Base-by-base conservation (phyloP, 92 coral and sea anemone genomes). In the Porites rus region DNA sequence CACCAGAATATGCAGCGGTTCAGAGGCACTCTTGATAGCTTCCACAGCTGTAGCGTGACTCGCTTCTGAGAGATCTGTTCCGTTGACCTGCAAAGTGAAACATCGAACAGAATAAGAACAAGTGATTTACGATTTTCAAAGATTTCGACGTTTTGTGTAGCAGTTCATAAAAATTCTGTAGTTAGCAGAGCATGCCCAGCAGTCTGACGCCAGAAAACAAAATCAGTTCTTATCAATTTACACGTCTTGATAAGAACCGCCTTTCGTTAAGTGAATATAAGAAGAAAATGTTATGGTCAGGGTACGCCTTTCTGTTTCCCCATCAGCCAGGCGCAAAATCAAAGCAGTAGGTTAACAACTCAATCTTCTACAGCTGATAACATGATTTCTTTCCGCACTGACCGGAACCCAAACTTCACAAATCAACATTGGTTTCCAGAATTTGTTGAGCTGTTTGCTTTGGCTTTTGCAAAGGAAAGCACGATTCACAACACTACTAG, bases 31-130 rank as follows among this genome's bases (percentile, higher is more conserved):
- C 71, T 97, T 97, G 85, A 97, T 93, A 31, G 96, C 94, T 73
- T 84, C 93, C 59, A 97, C 99, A 5, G 99, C 99, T 87, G 91
- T 89, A 54, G 90, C 89, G 86, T 97, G 99, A 54, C 97, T 87
- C 17, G 98, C 99, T 52, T 97, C 96, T 31, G 94, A 84, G 17
- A 97, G 81, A 77, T 97, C 94, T 72, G 92, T 88, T 51, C 91
- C 90, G 78, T 97, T 94, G 10, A 97, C 98, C 99, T 97, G 83
- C 10, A 74, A 74, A 67, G 21, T 60, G 74, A 10, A n/a, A 20
- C 10, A 65, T 10, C 46, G 74, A 28, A 89, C 7, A 19, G 70
- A 22, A 63, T 83, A 24, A 72, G 28, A 22, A 19, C 50, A 4
- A 54, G 24, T 69, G 85, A 81, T 81, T 81, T 81, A 81, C 77